Evolutionary conservation across 2,888 invertebrate genomes (phyloP).

Genomic region (Podabrus alpinus): DNA sequence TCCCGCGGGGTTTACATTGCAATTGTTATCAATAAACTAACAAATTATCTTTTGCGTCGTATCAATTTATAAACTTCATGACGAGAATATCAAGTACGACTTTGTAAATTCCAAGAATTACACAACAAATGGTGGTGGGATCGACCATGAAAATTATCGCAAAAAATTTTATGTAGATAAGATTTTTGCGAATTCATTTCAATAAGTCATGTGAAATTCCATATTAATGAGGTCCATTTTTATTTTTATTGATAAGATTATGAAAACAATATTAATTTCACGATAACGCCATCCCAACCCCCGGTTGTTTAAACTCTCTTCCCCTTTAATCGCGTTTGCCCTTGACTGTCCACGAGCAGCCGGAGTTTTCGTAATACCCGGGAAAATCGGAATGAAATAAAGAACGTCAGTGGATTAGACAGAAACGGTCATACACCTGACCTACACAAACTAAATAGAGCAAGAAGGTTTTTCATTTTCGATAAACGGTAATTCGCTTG

Average conservation of each 20-base stretch:
- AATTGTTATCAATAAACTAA: background rate
- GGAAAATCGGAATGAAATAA: conserved; percentile 19
- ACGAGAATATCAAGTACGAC: conserved; percentile 10
- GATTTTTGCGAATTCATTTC: background rate
- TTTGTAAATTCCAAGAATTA: conserved; percentile 15
- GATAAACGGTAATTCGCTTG: background rate
- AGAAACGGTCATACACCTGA: conserved; percentile 2
- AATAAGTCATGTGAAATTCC: background rate
- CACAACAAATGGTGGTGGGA: conserved; percentile 8
- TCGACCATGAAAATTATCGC: conserved; percentile 25
- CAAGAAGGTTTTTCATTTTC: background rate
- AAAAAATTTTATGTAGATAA: conserved; percentile 24
- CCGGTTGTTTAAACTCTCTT: conserved; percentile 14
- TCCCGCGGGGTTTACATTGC: background rate
- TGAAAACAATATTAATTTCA: background rate
- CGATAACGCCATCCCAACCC: background rate
- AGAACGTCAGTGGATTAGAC: conserved; percentile 7
- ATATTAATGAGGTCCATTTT: background rate
- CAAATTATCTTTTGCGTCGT: background rate
- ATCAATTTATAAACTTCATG: conserved; percentile 6
- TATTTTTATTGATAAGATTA: background rate
- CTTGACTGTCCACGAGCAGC: conserved; percentile 33
- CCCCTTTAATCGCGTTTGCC: conserved; percentile 21
- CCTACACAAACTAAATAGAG: background rate
- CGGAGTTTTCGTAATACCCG: conserved; percentile 28